phyloP scores from a whole-genome alignment of 1,140 invertebrate genomes.

The Drosophila bocqueti region DNA sequence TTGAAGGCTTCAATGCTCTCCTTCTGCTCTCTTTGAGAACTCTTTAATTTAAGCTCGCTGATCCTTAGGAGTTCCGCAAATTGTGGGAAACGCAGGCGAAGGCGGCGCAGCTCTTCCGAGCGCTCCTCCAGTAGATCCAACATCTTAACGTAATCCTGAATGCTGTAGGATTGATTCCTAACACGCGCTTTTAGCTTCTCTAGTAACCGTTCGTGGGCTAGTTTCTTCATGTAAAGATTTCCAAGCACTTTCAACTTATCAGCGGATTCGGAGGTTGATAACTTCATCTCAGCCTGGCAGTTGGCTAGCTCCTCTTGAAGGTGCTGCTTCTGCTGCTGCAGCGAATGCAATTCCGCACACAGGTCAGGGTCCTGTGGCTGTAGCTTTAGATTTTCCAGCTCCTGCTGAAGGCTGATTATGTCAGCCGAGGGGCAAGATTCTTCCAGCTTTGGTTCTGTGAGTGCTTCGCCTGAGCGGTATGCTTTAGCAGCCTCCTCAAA shows the following conservation, averaged over 20 bases:
- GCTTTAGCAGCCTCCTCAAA: not conserved
- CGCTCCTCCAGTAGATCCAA: not conserved
- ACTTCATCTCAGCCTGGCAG: not conserved
- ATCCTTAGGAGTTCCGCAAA: constrained; percentile 17
- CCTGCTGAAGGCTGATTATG: not conserved
- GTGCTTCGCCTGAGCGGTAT: not conserved
- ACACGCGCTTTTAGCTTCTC: not conserved
- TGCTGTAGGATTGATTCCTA: constrained; percentile 6
- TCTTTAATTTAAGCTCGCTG: constrained; percentile 11
- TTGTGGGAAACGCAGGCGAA: constrained; percentile 4
- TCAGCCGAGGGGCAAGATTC: not conserved
- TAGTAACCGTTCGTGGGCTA: not conserved
- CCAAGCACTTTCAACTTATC: not conserved
- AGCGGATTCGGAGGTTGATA: not conserved
- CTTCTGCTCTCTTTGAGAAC: constrained; percentile 1
- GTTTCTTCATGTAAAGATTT: not conserved
- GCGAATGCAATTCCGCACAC: not conserved
- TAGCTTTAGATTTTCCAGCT: not conserved
- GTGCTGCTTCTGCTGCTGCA: not conserved
- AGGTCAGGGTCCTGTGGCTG: not conserved
- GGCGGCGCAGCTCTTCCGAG: constrained; percentile 1
- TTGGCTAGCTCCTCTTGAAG: constrained; percentile 5
- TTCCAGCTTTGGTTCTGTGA: no score
- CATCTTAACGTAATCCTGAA: not conserved
- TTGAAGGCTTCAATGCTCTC: constrained; percentile 37